Evolutionary conservation across 2,113 vertebrate species (phyloP).

Genomic region (Thunnus thynnus): DNA sequence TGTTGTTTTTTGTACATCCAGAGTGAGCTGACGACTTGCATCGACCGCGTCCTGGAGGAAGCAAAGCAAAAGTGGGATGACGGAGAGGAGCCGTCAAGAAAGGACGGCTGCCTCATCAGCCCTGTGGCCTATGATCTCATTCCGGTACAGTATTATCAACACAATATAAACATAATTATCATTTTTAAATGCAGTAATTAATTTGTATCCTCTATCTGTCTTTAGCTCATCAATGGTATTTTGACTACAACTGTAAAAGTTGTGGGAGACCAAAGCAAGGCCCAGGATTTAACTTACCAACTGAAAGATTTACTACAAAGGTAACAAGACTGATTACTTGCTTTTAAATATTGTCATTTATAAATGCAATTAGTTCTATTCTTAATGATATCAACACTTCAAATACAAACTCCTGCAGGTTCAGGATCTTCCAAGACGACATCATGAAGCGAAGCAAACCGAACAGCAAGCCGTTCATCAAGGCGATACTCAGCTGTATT

Average conservation of each 20-base stretch:
- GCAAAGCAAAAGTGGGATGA: conserved; percentile 83
- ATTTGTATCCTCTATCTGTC: neutral
- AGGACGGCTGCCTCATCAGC: conserved; percentile 85
- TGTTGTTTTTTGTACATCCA: conserved; percentile 38
- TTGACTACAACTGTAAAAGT: conserved; percentile 74
- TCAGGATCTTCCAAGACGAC: conserved; percentile 83
- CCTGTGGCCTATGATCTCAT: conserved; percentile 89
- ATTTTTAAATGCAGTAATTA: too few relatives aligned
- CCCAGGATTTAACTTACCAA: conserved; percentile 69
- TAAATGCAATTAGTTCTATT: too few relatives aligned
- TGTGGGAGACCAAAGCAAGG: conserved; percentile 54
- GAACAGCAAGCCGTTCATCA: conserved; percentile 83
- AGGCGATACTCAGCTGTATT: conserved; percentile 88
- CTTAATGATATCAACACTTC: too few relatives aligned
- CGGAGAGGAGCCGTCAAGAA: conserved; percentile 77
- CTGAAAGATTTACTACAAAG: conserved; percentile 83
- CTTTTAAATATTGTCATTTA: too few relatives aligned
- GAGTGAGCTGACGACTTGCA: conserved; percentile 65
- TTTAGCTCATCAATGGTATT: conserved; percentile 81
- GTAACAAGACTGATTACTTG: conserved; percentile 63
- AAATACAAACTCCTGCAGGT: conserved; percentile 78
- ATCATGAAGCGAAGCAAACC: conserved; percentile 82
- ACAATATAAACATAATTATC: too few relatives aligned
- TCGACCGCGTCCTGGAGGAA: conserved; percentile 78
- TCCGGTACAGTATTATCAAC: conserved; percentile 83